Evolutionary conservation across 1,140 invertebrate genomes (phyloP).

Genomic region (Cepaea nemoralis): DNA sequence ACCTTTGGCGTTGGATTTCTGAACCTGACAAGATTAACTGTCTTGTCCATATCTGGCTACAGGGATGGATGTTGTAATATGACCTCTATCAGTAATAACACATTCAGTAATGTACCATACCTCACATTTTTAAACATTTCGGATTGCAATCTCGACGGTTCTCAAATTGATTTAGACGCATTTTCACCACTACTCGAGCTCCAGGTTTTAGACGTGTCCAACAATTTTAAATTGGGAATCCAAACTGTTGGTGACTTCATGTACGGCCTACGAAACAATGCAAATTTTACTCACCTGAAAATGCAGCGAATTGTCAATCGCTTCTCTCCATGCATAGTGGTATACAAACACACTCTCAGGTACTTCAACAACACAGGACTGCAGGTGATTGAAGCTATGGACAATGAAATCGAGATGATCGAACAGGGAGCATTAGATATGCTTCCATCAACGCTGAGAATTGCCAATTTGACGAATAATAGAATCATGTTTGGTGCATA

Average conservation of each 20-base stretch:
- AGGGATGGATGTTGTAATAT: conserved; percentile 6
- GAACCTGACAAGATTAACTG: neutral
- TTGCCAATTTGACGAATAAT: conserved; percentile 19
- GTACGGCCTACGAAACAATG: conserved; percentile 18
- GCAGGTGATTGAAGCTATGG: conserved; percentile 23
- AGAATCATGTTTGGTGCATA: conserved; percentile 37
- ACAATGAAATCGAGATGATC: conserved; percentile 39
- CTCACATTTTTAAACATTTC: conserved; percentile 14
- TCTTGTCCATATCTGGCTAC: conserved; percentile 1
- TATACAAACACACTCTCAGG: neutral
- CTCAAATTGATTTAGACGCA: neutral
- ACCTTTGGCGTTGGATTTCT: neutral
- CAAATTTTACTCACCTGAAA: conserved; percentile 5
- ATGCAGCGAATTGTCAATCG: neutral
- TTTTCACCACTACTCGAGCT: neutral
- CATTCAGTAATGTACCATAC: neutral
- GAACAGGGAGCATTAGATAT: conserved; percentile 4
- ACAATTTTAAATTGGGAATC: conserved; percentile 22
- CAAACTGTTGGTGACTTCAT: conserved; percentile 16
- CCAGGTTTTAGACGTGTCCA: conserved; percentile 5
- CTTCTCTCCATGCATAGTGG: conserved; percentile 2
- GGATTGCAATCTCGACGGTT: neutral
- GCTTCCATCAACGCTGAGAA: neutral
- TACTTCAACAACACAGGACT: conserved; percentile 15
- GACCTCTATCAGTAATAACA: neutral